A percentile compares a stretch with the other conserved stretches of the same genome.
Conservation (phyloP, 2,797 vertebrate genomes). For the Chlorospingus flavigularis region DNA sequence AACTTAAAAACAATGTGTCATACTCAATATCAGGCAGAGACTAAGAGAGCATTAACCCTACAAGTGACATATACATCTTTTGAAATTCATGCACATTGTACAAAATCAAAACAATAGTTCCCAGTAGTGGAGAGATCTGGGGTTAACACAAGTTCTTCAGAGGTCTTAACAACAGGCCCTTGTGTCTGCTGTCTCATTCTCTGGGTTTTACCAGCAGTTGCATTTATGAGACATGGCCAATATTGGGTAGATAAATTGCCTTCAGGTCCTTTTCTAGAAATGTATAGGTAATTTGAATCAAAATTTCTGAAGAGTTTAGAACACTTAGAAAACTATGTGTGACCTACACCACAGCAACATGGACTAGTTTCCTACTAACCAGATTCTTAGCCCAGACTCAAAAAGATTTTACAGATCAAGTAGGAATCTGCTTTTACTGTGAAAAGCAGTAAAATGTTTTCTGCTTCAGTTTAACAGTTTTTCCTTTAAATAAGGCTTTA, state of each 20-base stretch:
- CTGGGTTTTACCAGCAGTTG: not conserved
- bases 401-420: not conserved
- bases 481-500: not conserved
- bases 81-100: not conserved
- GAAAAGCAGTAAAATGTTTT: not conserved
- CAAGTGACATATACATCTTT: not conserved
- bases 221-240: not conserved
- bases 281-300: fast-evolving
- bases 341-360: not conserved
- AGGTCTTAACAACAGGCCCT: not conserved
- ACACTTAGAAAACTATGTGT: not conserved
- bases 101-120: not conserved
- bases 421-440: not conserved
- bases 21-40: not conserved
- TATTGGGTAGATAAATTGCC: not conserved
- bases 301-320: not conserved
- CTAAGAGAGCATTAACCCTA: not conserved
- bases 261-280: not conserved
- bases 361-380: not conserved
- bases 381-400: not conserved
- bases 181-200: not conserved
- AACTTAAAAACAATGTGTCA: not conserved
- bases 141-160: not conserved
- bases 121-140: not conserved
- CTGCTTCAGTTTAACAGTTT: not conserved